Evolutionary conservation across 2,888 invertebrate species (phyloP).

Genomic region (Perithous albicinctus): DNA sequence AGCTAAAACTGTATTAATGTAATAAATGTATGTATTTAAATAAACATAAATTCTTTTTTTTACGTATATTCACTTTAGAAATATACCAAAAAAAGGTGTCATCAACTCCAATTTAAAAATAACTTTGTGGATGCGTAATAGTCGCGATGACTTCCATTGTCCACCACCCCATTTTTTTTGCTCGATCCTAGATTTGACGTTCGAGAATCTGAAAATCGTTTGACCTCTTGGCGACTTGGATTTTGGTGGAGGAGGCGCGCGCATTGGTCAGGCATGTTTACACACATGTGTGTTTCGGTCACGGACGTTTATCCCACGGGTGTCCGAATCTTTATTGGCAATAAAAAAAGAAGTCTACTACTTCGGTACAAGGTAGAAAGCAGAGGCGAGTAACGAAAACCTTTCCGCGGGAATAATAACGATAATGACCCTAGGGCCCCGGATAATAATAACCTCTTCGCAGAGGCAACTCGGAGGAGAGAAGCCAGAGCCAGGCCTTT

Average conservation of each 20-base stretch:
- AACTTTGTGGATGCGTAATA: not conserved
- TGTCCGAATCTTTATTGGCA: conserved; percentile 58
- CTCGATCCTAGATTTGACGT: not conserved
- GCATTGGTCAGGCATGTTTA: not conserved
- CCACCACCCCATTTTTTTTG: not conserved
- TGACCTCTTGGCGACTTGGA: not conserved
- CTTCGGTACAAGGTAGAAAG: conserved; percentile 36
- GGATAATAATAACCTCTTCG: conserved; percentile 76
- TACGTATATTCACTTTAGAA: too few relatives aligned
- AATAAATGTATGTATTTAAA: too few relatives aligned
- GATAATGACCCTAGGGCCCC: conserved; percentile 76
- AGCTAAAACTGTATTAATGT: too few relatives aligned
- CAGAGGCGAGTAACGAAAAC: conserved; percentile 74
- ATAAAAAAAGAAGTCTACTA: conserved; percentile 46
- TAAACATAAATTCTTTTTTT: too few relatives aligned
- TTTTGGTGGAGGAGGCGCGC: not conserved
- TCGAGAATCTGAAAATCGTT: not conserved
- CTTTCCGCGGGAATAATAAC: conserved; percentile 76
- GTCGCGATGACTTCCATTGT: not conserved
- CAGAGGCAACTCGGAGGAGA: conserved; percentile 66
- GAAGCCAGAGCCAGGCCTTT: conserved; percentile 72
- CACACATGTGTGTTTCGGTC: conserved; percentile 23
- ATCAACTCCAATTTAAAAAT: too few relatives aligned
- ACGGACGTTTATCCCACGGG: conserved; percentile 53
- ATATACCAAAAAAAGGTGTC: too few relatives aligned